A percentile compares a stretch with the other conserved stretches of the same genome.
Conservation (phyloP, 2,113 vertebrate species). For the Corythornis madagascariensis region DNA sequence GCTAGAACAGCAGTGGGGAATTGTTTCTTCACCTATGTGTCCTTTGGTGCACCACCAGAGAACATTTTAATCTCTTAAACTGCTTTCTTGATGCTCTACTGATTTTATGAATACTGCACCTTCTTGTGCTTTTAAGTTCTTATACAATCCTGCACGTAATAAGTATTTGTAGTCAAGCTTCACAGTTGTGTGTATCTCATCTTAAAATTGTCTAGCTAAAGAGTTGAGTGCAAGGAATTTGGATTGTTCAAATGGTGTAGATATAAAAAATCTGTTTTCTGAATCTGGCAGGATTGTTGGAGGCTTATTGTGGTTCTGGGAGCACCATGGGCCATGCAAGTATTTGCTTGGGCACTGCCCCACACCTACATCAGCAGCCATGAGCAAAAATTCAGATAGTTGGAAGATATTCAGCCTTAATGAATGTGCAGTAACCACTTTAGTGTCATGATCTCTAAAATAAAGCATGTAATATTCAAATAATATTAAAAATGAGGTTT, state of each 20-base stretch:
- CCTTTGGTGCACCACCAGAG: not conserved
- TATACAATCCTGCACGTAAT: accelerated
- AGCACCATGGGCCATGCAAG: not conserved
- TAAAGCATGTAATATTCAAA: not conserved
- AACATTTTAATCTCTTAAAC: not conserved
- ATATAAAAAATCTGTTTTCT: not conserved
- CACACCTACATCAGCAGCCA: not conserved
- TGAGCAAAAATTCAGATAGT: not conserved
- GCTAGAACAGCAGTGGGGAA: not conserved
- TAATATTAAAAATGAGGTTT: not conserved
- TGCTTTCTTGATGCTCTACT: not conserved
- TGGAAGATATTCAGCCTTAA: not conserved
- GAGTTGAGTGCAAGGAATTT: not conserved
- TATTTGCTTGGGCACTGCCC: not conserved
- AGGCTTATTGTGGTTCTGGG: not conserved
- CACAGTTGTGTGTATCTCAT: not conserved
- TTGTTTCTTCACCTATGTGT: not conserved
- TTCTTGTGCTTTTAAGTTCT: not conserved
- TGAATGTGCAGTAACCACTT: not conserved
- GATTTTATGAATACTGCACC: accelerated
- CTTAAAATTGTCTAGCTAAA: not conserved
- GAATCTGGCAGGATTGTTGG: not conserved
- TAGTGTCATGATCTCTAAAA: not conserved
- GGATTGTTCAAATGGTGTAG: not conserved
- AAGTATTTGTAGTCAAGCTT: not conserved